These are phyloP conservation scores for Drosophila acutilabella DNA, from an alignment of 2,888 invertebrate genomes.

Conservation along the genomic window DNA sequence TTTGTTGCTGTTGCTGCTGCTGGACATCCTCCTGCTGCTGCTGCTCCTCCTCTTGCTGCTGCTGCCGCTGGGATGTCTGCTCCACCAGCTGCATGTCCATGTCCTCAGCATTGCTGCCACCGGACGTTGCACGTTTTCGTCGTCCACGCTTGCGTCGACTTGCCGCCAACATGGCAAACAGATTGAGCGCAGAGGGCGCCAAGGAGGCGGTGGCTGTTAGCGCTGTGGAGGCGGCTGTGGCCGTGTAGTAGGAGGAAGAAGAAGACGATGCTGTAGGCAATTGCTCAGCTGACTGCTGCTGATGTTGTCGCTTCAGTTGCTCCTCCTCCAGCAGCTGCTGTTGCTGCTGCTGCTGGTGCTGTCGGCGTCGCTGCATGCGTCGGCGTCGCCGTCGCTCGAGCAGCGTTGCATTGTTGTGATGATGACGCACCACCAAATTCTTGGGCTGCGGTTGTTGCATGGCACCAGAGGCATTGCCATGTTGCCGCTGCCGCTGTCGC, in stretches of 20 bases:
- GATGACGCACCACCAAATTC: conserved; percentile 79
- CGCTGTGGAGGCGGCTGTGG: conserved; percentile 79
- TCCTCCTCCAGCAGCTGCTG: conserved; percentile 38
- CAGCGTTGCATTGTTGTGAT: conserved; percentile 78
- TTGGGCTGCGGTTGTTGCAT: conserved; percentile 74
- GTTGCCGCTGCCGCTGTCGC: conserved; percentile 51
- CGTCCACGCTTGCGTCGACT: conserved; percentile 82
- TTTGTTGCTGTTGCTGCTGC: conserved; percentile 66
- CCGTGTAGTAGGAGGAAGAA: conserved; percentile 70
- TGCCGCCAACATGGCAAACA: conserved; percentile 82
- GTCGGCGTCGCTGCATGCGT: conserved; percentile 51
- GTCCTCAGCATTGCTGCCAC: conserved; percentile 26
- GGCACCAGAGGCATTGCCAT: conserved; percentile 37
- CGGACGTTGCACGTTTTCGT: conserved; percentile 73
- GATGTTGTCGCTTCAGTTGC: conserved; percentile 29
- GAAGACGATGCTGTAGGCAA: conserved; percentile 57
- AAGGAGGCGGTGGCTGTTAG: conserved; percentile 80
- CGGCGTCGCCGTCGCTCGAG: conserved; percentile 52
- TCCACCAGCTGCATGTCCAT: conserved; percentile 80
- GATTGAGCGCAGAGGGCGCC: conserved; percentile 80
- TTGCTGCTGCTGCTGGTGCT: conserved; percentile 42
- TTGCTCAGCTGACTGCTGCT: conserved; percentile 56
- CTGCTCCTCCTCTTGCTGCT: conserved; percentile 3
- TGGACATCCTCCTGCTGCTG: conserved; percentile 19
- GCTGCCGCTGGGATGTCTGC: conserved; percentile 35